These are phyloP conservation scores for Cephalophus harveyi DNA, from an alignment of 2,113 vertebrate genomes.

Conservation along the genomic window DNA sequence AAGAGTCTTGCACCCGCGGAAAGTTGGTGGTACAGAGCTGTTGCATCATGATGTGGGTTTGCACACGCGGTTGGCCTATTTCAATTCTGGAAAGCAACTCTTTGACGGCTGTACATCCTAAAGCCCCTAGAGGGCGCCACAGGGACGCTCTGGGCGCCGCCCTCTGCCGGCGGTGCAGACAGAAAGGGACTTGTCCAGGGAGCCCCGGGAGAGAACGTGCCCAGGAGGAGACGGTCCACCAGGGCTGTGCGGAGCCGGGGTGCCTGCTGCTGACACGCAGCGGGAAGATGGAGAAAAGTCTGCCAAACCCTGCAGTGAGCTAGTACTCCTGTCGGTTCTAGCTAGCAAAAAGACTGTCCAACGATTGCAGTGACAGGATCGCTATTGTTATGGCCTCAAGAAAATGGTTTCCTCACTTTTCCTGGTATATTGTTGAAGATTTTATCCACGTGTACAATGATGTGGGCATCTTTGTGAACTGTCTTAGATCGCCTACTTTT, in stretches of 20 bases:
- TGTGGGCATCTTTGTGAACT: neutral
- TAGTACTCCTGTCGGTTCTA: neutral
- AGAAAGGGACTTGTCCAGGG: neutral
- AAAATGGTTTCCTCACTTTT: neutral
- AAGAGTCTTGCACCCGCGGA: neutral
- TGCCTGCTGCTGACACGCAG: no score
- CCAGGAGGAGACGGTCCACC: neutral
- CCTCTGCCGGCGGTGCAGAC: neutral
- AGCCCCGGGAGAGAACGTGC: accelerated
- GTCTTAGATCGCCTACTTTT: neutral
- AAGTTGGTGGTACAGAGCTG: neutral
- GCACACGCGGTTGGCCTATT: neutral
- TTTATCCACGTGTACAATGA: neutral
- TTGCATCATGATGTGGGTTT: neutral
- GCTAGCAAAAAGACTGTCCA: neutral
- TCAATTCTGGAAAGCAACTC: neutral
- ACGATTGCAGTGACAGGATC: neutral
- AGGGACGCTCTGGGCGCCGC: neutral
- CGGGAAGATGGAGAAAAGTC: neutral
- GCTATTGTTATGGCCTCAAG: neutral
- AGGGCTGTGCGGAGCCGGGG: neutral
- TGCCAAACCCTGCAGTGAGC: neutral
- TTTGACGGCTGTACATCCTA: neutral
- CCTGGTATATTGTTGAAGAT: neutral
- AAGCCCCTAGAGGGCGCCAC: slow-evolving; percentile 51